Conservation (phyloP, 2,113 vertebrate genomes). For the Nothobranchius furzeri region DNA sequence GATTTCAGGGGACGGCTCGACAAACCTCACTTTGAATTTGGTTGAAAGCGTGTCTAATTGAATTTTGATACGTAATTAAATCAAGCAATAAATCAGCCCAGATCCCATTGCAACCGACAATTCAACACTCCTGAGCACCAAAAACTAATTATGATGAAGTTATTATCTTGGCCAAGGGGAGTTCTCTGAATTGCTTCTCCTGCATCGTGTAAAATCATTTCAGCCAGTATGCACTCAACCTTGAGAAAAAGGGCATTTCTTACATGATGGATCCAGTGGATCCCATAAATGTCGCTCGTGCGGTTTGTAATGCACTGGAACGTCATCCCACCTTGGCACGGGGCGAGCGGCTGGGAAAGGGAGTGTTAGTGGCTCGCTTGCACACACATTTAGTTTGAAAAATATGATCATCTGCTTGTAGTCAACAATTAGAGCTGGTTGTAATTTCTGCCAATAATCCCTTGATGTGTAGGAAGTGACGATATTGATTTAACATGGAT, state of each 20-base stretch:
- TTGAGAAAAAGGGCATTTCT: conserved; percentile 69
- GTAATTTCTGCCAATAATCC: conserved; percentile 72
- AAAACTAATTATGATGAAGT: conserved; percentile 82
- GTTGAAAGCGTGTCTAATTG: conserved; percentile 82
- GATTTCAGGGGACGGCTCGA: conserved; percentile 77
- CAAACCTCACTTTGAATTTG: conserved; percentile 78
- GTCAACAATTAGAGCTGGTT: conserved; percentile 46
- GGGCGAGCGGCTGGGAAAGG: conserved; percentile 34
- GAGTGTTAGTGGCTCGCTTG: conserved; percentile 23
- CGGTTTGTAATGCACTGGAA: conserved; percentile 42
- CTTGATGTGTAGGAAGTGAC: conserved; percentile 63
- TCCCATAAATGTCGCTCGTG: conserved; percentile 52
- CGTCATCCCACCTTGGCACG: conserved; percentile 20
- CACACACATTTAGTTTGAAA: conserved; percentile 20
- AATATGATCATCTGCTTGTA: conserved; percentile 34
- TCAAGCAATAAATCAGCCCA: conserved; percentile 82
- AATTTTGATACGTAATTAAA: conserved; percentile 86
- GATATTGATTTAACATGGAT: conserved; percentile 70
- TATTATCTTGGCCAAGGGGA: conserved; percentile 79
- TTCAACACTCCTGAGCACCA: conserved; percentile 78
- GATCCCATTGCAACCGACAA: conserved; percentile 79
- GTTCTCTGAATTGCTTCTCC: conserved; percentile 69
- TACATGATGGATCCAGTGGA: conserved; percentile 43
- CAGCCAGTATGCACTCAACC: conserved; percentile 67
- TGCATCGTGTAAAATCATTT: conserved; percentile 58